phyloP scores from a whole-genome alignment of 2,888 invertebrate species.

The Diadegma fenestrale region DNA sequence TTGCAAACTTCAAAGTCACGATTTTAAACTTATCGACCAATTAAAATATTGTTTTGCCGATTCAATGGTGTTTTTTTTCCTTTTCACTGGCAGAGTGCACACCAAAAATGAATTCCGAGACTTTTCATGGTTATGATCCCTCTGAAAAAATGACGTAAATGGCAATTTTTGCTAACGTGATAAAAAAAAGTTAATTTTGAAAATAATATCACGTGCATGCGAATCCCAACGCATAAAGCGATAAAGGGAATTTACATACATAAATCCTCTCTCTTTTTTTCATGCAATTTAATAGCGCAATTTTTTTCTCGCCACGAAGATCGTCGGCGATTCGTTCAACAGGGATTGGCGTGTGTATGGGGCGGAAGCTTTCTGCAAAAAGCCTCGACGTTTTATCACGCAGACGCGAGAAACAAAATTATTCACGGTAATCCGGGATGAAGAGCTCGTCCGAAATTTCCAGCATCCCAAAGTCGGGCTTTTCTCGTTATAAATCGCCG shows the following conservation, averaged over 20 bases:
- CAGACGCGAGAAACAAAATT: slow-evolving; percentile 59
- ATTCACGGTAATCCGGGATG: slow-evolving; percentile 68
- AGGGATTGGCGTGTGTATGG: slow-evolving; percentile 43
- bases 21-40: too few species aligned
- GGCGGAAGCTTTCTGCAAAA: slow-evolving; percentile 24
- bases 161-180: background rate
- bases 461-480: slow-evolving; percentile 27
- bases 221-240: background rate
- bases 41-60: too few species aligned
- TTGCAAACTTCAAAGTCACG: background rate
- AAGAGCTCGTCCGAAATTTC: slow-evolving; percentile 44
- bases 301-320: background rate
- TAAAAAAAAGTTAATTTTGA: background rate
- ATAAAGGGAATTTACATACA: background rate
- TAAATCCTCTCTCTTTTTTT: background rate
- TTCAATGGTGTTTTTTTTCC: background rate
- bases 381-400: slow-evolving; percentile 24
- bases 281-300: background rate
- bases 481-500: slow-evolving; percentile 31
- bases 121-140: background rate
- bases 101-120: background rate
- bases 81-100: background rate
- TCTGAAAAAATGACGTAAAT: background rate
- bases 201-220: background rate
- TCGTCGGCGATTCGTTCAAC: slow-evolving; percentile 2